phyloP scores from a whole-genome alignment of 2,113 vertebrate species.

The Oenanthe melanoleuca region DNA sequence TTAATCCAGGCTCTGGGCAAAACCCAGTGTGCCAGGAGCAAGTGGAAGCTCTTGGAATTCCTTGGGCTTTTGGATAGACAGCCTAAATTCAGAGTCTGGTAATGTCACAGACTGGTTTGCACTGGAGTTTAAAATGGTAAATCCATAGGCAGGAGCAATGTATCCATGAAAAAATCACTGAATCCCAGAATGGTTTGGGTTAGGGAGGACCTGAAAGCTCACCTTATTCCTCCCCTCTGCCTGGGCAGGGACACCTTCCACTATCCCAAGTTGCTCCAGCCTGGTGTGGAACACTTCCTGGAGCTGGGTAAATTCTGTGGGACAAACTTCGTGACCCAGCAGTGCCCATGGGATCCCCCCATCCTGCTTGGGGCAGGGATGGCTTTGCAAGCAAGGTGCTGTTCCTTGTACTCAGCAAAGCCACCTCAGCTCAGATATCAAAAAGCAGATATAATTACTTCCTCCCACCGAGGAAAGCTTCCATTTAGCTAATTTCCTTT shows the following conservation, averaged over 20 bases:
- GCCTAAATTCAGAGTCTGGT: not conserved
- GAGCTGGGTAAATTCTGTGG: not conserved
- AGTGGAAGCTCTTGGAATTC: not conserved
- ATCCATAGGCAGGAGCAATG: not conserved
- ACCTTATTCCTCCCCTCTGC: not conserved
- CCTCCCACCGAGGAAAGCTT: constrained; percentile 74
- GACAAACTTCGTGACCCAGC: not conserved
- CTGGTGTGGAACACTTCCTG: not conserved
- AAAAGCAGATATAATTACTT: constrained; percentile 60
- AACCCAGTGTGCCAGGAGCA: not conserved
- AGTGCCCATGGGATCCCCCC: not conserved
- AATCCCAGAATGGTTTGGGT: accelerated
- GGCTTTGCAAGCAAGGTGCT: not conserved
- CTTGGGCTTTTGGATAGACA: not conserved
- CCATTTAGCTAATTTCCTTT: constrained; percentile 65
- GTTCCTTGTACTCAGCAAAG: constrained; percentile 17
- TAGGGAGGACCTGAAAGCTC: not conserved
- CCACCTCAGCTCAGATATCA: constrained; percentile 68
- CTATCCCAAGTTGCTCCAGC: accelerated
- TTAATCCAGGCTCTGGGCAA: not conserved
- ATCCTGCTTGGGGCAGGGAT: not conserved
- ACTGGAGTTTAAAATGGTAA: not conserved
- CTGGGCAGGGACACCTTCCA: not conserved
- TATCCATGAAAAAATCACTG: too few species aligned
- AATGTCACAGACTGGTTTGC: not conserved